Evolutionary conservation across 2,888 invertebrate species (phyloP), one percentile per base, ranked within the genome.

Genomic region (Gnatocerus cornutus): DNA sequence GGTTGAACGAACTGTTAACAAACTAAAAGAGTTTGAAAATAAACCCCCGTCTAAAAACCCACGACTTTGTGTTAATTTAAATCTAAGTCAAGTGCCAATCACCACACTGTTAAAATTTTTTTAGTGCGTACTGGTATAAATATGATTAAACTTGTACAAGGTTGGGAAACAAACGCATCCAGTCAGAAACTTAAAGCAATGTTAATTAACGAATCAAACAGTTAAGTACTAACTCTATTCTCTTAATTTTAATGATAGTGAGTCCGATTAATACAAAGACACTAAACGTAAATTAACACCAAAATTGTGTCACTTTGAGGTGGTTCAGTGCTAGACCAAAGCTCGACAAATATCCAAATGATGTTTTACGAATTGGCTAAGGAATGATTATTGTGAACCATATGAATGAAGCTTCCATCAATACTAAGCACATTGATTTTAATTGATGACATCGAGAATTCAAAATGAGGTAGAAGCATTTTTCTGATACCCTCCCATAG

Each of bases 401-500:
- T 66, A 21, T 66, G 66, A 66, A 66, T 66, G 66, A 58, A 66
- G 48, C 56, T 55, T 56, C 58, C 66, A 43, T 50, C 66, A 66
- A 48, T 64, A 64, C 66, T 48, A 46, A 58, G 56, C 66, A 50
- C 66, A 66, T 56, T 50, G 48, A 66, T 66, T 50, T 66, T 66
- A 66, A 66, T 66, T 66, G 58, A 66, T 48, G 66, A 66, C 56
- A 64, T 64, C 64, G 64, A 45, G 52, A 64, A 55, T 50, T 64
- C 55, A 64, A 53, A 64, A 62, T 62, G 62, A 62, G 62, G 62
- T 62, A 62, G 52, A 62, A 50, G 62, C 62, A 62, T 62, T 62
- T 62, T 62, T 62, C 29, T 62, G 50, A 52, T 50, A 50, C 41
- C 21, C 29, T 50, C 50, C 39, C 12, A 46, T 33, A 52, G 50